phyloP scores from a whole-genome alignment of 2,888 invertebrate species.

The Harmothoe impar region DNA sequence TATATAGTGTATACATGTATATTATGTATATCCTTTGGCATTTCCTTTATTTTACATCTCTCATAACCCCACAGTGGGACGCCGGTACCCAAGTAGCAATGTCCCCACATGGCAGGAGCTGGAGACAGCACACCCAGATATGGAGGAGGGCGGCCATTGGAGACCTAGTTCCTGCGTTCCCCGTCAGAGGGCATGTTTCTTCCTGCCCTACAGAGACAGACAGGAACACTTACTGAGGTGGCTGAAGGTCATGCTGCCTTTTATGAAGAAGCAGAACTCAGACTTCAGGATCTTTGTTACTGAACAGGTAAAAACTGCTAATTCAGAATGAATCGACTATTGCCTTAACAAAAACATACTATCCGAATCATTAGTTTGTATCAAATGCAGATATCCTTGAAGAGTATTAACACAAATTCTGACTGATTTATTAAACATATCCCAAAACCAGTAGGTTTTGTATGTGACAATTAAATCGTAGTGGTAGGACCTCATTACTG shows the following conservation, averaged over 20 bases:
- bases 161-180: not conserved
- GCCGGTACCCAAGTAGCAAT: not conserved
- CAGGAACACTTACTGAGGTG: not conserved
- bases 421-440: no score
- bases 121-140: conserved; percentile 16
- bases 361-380: no score
- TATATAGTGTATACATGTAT: no score
- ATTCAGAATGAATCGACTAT: no score
- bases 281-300: conserved; percentile 35
- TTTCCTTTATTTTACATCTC: no score
- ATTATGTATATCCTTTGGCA: no score
- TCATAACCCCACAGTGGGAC: not conserved
- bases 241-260: conserved; percentile 46
- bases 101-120: conserved; percentile 12
- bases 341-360: no score
- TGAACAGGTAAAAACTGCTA: not conserved
- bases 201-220: conserved; percentile 44
- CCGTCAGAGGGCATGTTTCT: conserved; percentile 41
- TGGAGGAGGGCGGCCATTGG: conserved; percentile 41
- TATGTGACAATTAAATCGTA: no score
- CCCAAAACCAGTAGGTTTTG: no score
- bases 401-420: no score
- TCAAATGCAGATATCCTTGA: no score
- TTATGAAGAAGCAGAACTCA: conserved; percentile 39
- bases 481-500: no score